A percentile compares a stretch with the other conserved stretches of the same genome.
Evolutionary conservation across 2,888 invertebrate genomes (phyloP).

Genomic region (Ecliptopera silaceata): DNA sequence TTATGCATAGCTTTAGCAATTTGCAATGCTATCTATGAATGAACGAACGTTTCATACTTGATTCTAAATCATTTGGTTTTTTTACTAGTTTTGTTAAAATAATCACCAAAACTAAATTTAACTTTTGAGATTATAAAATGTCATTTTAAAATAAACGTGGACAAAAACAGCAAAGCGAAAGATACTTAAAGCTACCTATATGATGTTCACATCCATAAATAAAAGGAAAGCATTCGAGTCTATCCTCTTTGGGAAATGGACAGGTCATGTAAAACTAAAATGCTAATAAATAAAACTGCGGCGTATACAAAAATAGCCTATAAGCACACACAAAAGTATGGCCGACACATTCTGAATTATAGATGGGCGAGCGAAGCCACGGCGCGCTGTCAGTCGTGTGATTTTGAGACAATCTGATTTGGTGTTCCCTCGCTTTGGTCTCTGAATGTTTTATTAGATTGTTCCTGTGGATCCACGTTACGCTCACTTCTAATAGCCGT

Average conservation of each 20-base stretch:
- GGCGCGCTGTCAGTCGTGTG: slow-evolving; percentile 74
- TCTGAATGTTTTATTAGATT: slow-evolving; percentile 78
- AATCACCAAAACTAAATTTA: no score
- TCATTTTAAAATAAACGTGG: no score
- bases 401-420: slow-evolving; percentile 83
- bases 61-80: no score
- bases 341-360: slow-evolving; percentile 69
- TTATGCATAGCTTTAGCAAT: slow-evolving; percentile 15
- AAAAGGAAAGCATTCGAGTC: neutral
- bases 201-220: neutral
- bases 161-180: neutral
- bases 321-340: slow-evolving; percentile 62
- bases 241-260: neutral
- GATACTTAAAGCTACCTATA: neutral
- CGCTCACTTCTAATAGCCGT: slow-evolving; percentile 69
- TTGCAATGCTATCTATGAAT: slow-evolving; percentile 9
- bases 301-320: slow-evolving; percentile 53
- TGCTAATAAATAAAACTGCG: slow-evolving; percentile 35
- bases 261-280: slow-evolving; percentile 41
- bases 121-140: no score
- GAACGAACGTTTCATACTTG: no score
- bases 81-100: no score
- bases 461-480: slow-evolving; percentile 59
- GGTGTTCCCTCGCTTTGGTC: slow-evolving; percentile 75
- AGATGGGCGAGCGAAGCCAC: slow-evolving; percentile 67